Evolutionary conservation across 1,140 invertebrate genomes (phyloP), one percentile per base, ranked within the genome.

Genomic region (Drosophila auraria): DNA sequence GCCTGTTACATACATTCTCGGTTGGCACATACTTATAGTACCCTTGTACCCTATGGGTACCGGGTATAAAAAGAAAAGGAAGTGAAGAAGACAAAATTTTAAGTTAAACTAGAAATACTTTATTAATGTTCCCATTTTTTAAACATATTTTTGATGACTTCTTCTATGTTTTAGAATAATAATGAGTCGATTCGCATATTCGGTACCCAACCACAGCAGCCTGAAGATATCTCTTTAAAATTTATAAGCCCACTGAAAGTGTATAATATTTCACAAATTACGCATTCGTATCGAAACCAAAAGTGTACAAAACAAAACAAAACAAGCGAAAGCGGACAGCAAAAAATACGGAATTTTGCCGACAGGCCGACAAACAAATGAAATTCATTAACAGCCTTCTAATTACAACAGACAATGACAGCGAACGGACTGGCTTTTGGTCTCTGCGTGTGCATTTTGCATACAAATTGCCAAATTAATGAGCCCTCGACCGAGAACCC

Each of bases 401-500:
- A 89, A 89, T 89, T 90, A 86, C 86, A 86, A n/a, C 82, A 73
- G 71, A 90, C 82, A 89, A 89, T 90, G 54, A 63, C 83, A 68
- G 63, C 63, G 66, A 69, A 20, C 66, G 63, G 62, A 57, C 64
- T 68, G 50, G 50, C 40, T 71, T 53, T 62, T 83, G 62, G 71
- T 30, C 38, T 53, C 65, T 78, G 60, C 68, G 86, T 90, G 69
- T 90, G 86, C 72, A 90, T 86, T 90, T 90, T 90, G 86, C 86
- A 90, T 90, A 86, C 79, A 90, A 91, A 90, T 90, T 90, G 82
- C 82, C 72, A 90, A 90, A 90, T 90, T 86, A 90, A 90, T 86
- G 82, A 90, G 82, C 74, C 73, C 63, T 65, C 66, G n/a, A 78
- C 68, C 25, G 57, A 20, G 25, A 40, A 17, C 20, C 75, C 59